Percentiles rank a stretch among this genome's conserved stretches.
Evolutionary conservation across 1,140 invertebrate genomes (phyloP).

Genomic region (Drosophila oshimai): DNA sequence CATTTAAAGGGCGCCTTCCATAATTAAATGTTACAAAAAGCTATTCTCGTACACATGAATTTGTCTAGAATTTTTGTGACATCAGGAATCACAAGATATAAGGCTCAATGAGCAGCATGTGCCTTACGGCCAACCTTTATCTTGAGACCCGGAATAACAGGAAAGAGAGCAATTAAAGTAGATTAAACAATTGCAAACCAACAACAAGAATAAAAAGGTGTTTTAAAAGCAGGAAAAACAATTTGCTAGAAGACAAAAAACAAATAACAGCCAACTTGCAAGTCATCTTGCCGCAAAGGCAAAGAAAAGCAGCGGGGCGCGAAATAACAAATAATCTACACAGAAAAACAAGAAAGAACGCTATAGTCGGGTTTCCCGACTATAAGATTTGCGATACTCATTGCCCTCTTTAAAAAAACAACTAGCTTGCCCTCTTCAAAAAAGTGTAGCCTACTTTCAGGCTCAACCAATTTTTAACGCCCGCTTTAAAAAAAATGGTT

Average conservation of each 20-base stretch:
- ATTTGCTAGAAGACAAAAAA: conserved; percentile 58
- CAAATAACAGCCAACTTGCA: conserved; percentile 61
- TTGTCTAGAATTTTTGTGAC: conserved; percentile 25
- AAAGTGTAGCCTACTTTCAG: too few species aligned
- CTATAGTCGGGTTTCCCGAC: too few species aligned
- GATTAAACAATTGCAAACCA: conserved; percentile 69
- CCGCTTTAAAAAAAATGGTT: too few species aligned
- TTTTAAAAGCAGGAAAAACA: conserved; percentile 51
- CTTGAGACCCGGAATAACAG: conserved; percentile 9
- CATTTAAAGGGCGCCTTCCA: neutral
- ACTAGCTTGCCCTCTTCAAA: too few species aligned
- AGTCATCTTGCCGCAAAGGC: conserved; percentile 33
- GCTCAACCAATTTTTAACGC: too few species aligned
- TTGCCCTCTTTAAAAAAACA: too few species aligned
- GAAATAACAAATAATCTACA: conserved; percentile 65
- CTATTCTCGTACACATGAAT: conserved; percentile 2
- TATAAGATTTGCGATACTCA: too few species aligned
- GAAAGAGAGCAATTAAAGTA: conserved; percentile 65
- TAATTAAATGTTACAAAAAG: conserved; percentile 56
- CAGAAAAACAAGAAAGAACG: too few species aligned
- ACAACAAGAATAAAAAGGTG: conserved; percentile 32
- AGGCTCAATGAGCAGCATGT: conserved; percentile 26
- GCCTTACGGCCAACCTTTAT: conserved; percentile 37
- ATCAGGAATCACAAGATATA: conserved; percentile 55
- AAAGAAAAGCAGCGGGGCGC: too few species aligned